Evolutionary conservation across 2,797 vertebrate species (phyloP).

Genomic region (Coilia nasus): DNA sequence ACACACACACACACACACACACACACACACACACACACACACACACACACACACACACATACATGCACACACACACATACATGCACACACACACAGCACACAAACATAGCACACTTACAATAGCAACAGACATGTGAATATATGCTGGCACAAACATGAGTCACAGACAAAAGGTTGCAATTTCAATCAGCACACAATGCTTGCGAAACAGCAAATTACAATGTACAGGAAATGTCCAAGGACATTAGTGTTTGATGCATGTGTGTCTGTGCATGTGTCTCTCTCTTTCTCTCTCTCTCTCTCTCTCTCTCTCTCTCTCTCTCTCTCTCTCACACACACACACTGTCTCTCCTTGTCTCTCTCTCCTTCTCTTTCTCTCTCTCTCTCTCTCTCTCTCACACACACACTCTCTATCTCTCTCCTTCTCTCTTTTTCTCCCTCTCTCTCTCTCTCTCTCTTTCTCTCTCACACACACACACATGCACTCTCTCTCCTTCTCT

Average conservation of each 20-base stretch:
- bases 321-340: slow-evolving; percentile 50
- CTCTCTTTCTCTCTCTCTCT: neutral
- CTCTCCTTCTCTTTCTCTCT: neutral
- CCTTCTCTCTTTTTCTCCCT: no score
- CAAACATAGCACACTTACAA: neutral
- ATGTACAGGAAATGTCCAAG: neutral
- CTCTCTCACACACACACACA: no score
- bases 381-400: neutral
- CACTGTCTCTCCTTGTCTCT: slow-evolving; percentile 5
- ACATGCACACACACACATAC: slow-evolving; percentile 4
- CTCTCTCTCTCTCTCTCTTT: neutral
- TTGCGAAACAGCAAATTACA: neutral
- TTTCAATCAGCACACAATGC: neutral
- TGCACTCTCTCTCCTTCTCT: neutral
- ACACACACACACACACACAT: neutral
- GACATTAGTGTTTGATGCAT: neutral
- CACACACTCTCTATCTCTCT: no score
- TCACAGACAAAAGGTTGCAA: neutral
- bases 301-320: neutral
- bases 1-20: neutral
- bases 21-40: neutral
- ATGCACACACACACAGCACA: neutral
- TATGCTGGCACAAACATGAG: neutral
- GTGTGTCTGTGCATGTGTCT: neutral
- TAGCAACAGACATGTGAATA: neutral